Evolutionary conservation across 2,797 vertebrate genomes (phyloP).

Genomic region (Australoheros facetus): DNA sequence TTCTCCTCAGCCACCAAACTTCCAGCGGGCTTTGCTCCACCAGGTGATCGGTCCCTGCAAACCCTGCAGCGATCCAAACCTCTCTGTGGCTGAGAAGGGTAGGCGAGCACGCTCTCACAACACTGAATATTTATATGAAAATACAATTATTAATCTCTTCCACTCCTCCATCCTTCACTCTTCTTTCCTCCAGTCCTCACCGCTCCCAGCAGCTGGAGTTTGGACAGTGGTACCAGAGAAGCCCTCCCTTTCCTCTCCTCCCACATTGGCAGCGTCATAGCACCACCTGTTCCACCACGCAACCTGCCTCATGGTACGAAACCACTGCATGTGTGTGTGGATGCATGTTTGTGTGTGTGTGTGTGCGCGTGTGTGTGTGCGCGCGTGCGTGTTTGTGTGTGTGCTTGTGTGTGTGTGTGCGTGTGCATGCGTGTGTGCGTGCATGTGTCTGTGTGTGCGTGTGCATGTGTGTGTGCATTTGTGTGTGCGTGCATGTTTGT

Average conservation of each 20-base stretch:
- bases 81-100: slow-evolving; percentile 98
- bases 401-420: no score
- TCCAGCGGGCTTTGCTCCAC: slow-evolving; percentile 94
- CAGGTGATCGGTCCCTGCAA: slow-evolving; percentile 94
- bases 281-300: slow-evolving; percentile 88
- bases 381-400: no score
- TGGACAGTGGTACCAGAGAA: slow-evolving; percentile 93
- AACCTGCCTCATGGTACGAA: slow-evolving; percentile 71
- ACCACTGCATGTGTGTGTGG: not conserved
- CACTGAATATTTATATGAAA: not conserved
- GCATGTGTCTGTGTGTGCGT: no score
- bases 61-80: slow-evolving; percentile 97
- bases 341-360: rapidly evolving
- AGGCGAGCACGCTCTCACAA: slow-evolving; percentile 11
- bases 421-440: no score
- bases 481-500: no score
- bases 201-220: slow-evolving; percentile 95
- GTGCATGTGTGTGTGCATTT: no score
- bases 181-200: slow-evolving; percentile 84
- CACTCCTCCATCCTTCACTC: slow-evolving; percentile 79
- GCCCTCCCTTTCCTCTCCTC: slow-evolving; percentile 87
- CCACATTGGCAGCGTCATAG: slow-evolving; percentile 86
- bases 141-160: not conserved
- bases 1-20: slow-evolving; percentile 84
- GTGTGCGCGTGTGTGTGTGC: no score